Conservation (phyloP, 2,888 invertebrate genomes). For the Mongoloraphidia duomilia region DNA sequence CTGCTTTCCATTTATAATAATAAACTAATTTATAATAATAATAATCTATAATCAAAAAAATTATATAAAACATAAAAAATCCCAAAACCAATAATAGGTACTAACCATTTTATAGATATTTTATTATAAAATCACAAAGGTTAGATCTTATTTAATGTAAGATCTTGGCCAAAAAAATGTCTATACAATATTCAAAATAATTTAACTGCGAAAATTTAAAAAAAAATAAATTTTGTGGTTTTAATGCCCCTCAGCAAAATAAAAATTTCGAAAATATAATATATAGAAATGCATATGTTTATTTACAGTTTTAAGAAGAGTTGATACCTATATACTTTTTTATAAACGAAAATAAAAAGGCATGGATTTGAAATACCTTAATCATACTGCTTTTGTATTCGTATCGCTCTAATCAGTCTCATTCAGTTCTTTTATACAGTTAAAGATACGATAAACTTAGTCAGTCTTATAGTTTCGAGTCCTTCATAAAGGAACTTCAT, state of each 20-base stretch:
- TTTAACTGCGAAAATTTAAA: neutral
- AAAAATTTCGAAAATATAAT: neutral
- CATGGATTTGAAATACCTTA: too few species aligned
- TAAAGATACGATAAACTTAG: neutral
- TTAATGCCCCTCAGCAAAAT: slow-evolving; percentile 25
- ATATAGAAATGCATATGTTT: slow-evolving; percentile 13
- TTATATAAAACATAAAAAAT: too few species aligned
- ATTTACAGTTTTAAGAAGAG: too few species aligned
- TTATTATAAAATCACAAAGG: slow-evolving; percentile 2
- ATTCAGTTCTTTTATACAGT: slow-evolving; percentile 1
- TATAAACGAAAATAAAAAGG: too few species aligned
- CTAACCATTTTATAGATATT: too few species aligned
- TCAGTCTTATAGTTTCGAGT: slow-evolving; percentile 4
- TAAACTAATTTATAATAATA: too few species aligned
- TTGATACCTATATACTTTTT: too few species aligned
- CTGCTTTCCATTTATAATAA: too few species aligned
- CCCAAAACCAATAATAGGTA: too few species aligned
- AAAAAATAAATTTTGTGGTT: slow-evolving; percentile 15
- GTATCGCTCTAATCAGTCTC: slow-evolving; percentile 8
- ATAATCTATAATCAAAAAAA: too few species aligned
- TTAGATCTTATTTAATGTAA: neutral
- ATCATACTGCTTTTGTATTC: neutral
- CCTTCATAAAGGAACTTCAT: neutral
- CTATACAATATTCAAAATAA: neutral
- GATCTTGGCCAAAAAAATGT: neutral